Conservation (phyloP, 2,797 vertebrate species). For the Sebastes cheni region DNA sequence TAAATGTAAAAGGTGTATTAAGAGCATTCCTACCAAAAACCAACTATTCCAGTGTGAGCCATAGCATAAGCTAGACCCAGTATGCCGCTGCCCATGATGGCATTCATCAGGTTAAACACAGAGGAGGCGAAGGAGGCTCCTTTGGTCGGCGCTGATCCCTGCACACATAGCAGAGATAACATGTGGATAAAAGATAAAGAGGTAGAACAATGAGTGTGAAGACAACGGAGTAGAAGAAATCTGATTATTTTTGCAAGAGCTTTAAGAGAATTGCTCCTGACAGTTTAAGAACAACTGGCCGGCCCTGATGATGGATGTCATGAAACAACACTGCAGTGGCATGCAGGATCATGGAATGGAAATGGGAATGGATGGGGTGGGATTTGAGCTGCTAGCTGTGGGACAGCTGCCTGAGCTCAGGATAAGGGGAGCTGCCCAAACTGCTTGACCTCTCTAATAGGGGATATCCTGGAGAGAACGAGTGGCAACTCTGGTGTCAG, state of each 20-base stretch:
- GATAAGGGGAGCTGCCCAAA: conserved; percentile 71
- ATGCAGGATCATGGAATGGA: conserved; percentile 66
- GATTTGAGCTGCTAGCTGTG: conserved; percentile 70
- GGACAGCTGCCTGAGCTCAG: conserved; percentile 81
- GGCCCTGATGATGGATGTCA: conserved; percentile 53
- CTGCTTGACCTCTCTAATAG: conserved; percentile 78
- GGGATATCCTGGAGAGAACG: conserved; percentile 78
- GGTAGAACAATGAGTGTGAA: neutral
- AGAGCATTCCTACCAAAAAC: conserved; percentile 87
- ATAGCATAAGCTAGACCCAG: conserved; percentile 93
- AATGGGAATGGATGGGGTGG: conserved; percentile 64
- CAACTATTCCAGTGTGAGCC: conserved; percentile 90
- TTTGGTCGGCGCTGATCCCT: conserved; percentile 43
- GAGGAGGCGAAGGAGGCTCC: conserved; percentile 89
- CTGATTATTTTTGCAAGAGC: conserved; percentile 26
- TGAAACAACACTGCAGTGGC: conserved; percentile 62
- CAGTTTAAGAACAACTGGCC: conserved; percentile 56
- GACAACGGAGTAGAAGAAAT: conserved; percentile 11
- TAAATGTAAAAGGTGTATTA: neutral
- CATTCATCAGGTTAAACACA: conserved; percentile 96
- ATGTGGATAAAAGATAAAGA: neutral
- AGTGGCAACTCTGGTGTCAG: conserved; percentile 69
- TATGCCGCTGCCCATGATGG: conserved; percentile 96
- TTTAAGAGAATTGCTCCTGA: conserved; percentile 21
- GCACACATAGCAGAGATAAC: conserved; percentile 31